phyloP scores from a whole-genome alignment of 1,140 invertebrate species.

The Radopholus similis region DNA sequence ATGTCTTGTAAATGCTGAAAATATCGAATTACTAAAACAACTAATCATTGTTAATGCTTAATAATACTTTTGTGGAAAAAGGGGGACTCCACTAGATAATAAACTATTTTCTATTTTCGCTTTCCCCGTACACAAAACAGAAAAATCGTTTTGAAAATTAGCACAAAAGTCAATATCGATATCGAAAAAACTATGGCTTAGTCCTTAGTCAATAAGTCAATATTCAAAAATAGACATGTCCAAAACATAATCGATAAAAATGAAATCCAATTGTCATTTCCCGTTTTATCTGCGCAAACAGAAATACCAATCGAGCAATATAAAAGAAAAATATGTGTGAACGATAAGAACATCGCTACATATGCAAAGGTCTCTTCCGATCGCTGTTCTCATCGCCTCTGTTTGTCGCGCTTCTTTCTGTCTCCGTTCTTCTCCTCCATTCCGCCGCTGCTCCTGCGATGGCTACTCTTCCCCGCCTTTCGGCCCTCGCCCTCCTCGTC shows the following conservation, averaged over 20 bases:
- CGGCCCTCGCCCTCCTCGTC: not conserved
- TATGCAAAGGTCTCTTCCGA: not conserved
- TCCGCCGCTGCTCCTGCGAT: not conserved
- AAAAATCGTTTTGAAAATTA: not conserved
- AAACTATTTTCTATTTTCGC: not conserved
- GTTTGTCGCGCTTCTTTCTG: not conserved
- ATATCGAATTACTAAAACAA: not conserved
- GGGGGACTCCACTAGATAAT: not conserved
- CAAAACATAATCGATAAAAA: not conserved
- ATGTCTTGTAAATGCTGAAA: not conserved
- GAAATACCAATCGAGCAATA: not conserved
- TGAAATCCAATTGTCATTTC: not conserved
- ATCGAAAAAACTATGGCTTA: not conserved
- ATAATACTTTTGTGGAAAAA: too few species aligned
- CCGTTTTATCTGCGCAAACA: too few species aligned
- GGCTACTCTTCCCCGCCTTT: not conserved
- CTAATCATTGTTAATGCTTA: not conserved
- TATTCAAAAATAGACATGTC: too few species aligned
- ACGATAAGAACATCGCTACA: not conserved
- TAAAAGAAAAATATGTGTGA: not conserved
- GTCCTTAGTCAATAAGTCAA: too few species aligned
- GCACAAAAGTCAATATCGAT: not conserved
- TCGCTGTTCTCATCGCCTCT: not conserved
- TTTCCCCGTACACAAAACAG: not conserved
- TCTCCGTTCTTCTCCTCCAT: not conserved